Evolutionary conservation across 2,113 vertebrate species (phyloP), one percentile per base, ranked within the genome.

Genomic region (Geothlypis trichas): DNA sequence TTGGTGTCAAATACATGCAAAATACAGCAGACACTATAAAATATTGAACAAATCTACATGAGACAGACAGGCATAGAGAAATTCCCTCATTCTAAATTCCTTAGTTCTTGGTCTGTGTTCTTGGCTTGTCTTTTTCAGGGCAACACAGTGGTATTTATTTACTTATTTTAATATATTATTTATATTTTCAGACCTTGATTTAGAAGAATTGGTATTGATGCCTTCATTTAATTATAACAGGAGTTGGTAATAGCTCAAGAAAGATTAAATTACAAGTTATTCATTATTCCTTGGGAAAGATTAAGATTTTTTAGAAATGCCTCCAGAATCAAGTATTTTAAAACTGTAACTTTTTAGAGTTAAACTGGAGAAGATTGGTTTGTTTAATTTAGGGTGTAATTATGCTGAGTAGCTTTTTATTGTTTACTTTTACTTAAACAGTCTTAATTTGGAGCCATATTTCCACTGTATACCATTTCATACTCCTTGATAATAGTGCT

Each of bases 231-330:
- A 97, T 97, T 97, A 96, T 37, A 49, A 41, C 33, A 90, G 92
- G 57, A 74, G 77, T 95, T 66, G 39, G 54, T 93, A 96, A 96
- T 44, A 90, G 75, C 71, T 95, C 96, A 97, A 95, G 95, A 96
- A 93, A 97, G 97, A 94, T 94, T 87, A 96, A 96, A 97, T 97
- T 95, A 85, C 54, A 89, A 96, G 65, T 37, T 28, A 51, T 95
- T 95, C 30, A 31, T 97, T 96, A 87, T 89, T 97, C 89, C 92
- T 93, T 91, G 87, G 91, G 94, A 96, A 97, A 96, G 93, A 96
- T 33, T 94, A 96, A 91, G 66, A 93, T 94, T 97, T 97, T 96
- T 97, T 97, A 97, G 62, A 21, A 46, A 28, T 55, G 54, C 57
- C 66, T 84, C 69, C 23, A 93, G 86, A 98, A 94, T 79, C 84